A percentile compares a stretch with the other conserved stretches of the same genome.
Evolutionary conservation across 2,113 vertebrate genomes (phyloP).

Genomic region (Pangasianodon gigas): DNA sequence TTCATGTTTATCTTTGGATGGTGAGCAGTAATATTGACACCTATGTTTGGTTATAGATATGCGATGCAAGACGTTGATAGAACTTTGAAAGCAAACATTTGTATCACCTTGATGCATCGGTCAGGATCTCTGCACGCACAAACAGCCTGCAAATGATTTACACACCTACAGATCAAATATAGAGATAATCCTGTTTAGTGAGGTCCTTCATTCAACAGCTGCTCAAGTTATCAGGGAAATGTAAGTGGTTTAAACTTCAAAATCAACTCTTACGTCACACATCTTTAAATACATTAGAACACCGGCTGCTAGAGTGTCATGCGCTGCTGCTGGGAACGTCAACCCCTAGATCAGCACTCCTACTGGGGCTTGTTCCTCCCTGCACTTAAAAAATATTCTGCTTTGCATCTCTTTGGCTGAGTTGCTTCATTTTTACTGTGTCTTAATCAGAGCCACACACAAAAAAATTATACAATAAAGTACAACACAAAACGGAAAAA

Average conservation of each 20-base stretch:
- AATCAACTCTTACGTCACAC: not conserved
- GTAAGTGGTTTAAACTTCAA: not conserved
- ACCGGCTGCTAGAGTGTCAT: not conserved
- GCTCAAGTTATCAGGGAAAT: not conserved
- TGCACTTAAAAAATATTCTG: not conserved
- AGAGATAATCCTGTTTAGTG: not conserved
- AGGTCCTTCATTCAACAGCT: constrained; percentile 1
- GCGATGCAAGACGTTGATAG: not conserved
- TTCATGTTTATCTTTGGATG: constrained; percentile 47
- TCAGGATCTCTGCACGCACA: not conserved
- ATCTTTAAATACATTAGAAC: not conserved
- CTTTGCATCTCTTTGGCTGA: constrained; percentile 64
- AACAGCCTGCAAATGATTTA: not conserved
- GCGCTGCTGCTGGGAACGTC: not conserved
- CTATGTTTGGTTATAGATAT: constrained; percentile 41
- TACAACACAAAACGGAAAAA: constrained; percentile 10
- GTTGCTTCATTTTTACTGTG: constrained; percentile 63
- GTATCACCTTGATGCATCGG: not conserved
- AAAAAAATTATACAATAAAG: not conserved
- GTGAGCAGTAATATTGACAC: not conserved
- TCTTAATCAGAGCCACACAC: constrained; percentile 51
- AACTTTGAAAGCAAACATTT: constrained; percentile 43
- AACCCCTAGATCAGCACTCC: not conserved
- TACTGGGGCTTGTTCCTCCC: not conserved
- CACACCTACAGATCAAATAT: not conserved